Conservation (phyloP, 2,888 invertebrate species). For the Leptinotarsa tumamoca region DNA sequence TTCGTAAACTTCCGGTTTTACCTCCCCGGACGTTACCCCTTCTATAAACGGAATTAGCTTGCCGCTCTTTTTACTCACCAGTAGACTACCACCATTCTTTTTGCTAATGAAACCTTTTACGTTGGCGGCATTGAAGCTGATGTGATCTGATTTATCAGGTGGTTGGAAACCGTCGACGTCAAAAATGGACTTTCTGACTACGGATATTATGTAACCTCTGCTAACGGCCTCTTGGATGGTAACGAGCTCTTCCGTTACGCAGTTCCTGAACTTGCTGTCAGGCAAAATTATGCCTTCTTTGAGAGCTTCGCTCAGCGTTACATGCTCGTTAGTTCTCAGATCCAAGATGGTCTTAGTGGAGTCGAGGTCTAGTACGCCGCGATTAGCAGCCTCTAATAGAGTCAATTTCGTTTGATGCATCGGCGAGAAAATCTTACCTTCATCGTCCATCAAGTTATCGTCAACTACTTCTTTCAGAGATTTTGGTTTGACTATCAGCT, state of each 20-base stretch:
- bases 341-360: slow-evolving; percentile 87
- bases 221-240: slow-evolving; percentile 89
- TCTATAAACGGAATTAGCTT: slow-evolving; percentile 83
- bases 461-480: slow-evolving; percentile 92
- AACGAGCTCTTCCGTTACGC: slow-evolving; percentile 78
- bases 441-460: slow-evolving; percentile 80
- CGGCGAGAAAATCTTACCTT: slow-evolving; percentile 84
- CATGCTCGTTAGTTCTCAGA: slow-evolving; percentile 80
- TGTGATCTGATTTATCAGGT: slow-evolving; percentile 82
- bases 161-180: slow-evolving; percentile 93
- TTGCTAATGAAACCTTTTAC: slow-evolving; percentile 82
- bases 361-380: slow-evolving; percentile 89
- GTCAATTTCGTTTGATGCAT: slow-evolving; percentile 81
- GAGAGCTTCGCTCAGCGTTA: slow-evolving; percentile 89
- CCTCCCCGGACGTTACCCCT: slow-evolving; percentile 81
- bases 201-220: slow-evolving; percentile 88
- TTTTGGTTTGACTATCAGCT: slow-evolving; percentile 87
- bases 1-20: slow-evolving; percentile 88
- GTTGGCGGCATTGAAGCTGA: slow-evolving; percentile 86
- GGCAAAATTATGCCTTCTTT: slow-evolving; percentile 83
- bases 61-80: slow-evolving; percentile 80
- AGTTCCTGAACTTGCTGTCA: slow-evolving; percentile 81
- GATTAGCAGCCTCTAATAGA: slow-evolving; percentile 86
- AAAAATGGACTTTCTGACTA: slow-evolving; percentile 89
- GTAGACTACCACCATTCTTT: slow-evolving; percentile 77